Evolutionary conservation across 2,888 invertebrate species (phyloP).

Genomic region (Autographa gamma): DNA sequence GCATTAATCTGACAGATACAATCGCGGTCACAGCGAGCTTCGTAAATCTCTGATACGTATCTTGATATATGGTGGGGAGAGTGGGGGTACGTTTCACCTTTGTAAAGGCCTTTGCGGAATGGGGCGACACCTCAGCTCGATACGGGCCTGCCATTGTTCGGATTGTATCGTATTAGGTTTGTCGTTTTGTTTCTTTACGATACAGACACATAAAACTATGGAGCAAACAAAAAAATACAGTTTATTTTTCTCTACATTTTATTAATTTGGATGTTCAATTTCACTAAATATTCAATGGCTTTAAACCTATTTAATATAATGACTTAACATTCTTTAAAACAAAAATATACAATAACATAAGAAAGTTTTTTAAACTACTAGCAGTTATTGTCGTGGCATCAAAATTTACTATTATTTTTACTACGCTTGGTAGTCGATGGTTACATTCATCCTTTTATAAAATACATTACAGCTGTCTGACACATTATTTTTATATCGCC

Average conservation of each 20-base stretch:
- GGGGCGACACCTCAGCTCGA: conserved; percentile 61
- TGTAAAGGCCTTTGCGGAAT: conserved; percentile 62
- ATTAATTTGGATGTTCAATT: background rate
- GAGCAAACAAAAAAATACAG: conserved; percentile 11
- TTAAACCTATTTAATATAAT: background rate
- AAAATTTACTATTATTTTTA: conserved; percentile 31
- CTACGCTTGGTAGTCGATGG: conserved; percentile 39
- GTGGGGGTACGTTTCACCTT: conserved; percentile 64
- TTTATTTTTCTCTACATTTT: background rate
- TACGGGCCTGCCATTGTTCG: conserved; percentile 64
- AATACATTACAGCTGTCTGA: conserved; percentile 42
- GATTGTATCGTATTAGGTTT: conserved; percentile 58
- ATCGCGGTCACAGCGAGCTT: conserved; percentile 76
- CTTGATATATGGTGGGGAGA: conserved; percentile 75
- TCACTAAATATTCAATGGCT: background rate
- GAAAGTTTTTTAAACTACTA: conserved; percentile 3
- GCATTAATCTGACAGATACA: conserved; percentile 86
- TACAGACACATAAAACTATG: conserved; percentile 26
- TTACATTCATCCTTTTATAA: conserved; percentile 45
- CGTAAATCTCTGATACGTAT: conserved; percentile 85
- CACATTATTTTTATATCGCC: conserved; percentile 46
- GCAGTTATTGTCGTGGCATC: conserved; percentile 26
- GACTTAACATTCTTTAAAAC: background rate
- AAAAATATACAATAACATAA: background rate
- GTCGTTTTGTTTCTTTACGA: conserved; percentile 55